Evolutionary conservation across 2,113 vertebrate genomes (phyloP).

Genomic region (Hippopotamus amphibius): DNA sequence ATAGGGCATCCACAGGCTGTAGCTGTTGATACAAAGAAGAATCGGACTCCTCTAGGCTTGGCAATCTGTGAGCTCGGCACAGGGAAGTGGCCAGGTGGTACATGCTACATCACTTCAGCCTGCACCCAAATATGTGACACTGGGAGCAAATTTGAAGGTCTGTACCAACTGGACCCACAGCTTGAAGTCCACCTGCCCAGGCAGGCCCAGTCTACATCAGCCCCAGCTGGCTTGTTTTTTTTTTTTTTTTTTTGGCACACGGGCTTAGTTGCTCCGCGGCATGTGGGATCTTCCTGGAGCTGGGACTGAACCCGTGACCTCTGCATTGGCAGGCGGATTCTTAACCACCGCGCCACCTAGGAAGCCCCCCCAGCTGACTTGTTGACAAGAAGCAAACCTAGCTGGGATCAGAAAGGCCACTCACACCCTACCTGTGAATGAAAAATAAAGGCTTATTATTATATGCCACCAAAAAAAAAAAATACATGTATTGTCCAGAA

Average conservation of each 20-base stretch:
- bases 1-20: accelerated
- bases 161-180: background rate
- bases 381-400: background rate
- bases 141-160: too few species aligned
- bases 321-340: too few species aligned
- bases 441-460: background rate
- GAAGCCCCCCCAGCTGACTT: background rate
- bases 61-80: background rate
- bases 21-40: background rate
- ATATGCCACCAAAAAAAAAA: background rate
- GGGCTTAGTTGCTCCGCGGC: too few species aligned
- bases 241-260: too few species aligned
- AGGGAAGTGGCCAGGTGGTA: background rate
- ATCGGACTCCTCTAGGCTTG: accelerated
- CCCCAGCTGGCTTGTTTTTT: background rate
- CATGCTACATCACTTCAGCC: background rate
- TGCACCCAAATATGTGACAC: background rate
- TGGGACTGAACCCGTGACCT: too few species aligned
- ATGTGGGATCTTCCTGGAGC: too few species aligned
- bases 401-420: background rate
- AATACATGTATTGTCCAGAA: background rate
- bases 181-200: background rate
- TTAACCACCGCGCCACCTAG: too few species aligned
- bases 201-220: too few species aligned
- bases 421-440: background rate